These are phyloP conservation scores for Tympanuchus pallidicinctus DNA, from an alignment of 2,113 vertebrate species.

Conservation along the genomic window DNA sequence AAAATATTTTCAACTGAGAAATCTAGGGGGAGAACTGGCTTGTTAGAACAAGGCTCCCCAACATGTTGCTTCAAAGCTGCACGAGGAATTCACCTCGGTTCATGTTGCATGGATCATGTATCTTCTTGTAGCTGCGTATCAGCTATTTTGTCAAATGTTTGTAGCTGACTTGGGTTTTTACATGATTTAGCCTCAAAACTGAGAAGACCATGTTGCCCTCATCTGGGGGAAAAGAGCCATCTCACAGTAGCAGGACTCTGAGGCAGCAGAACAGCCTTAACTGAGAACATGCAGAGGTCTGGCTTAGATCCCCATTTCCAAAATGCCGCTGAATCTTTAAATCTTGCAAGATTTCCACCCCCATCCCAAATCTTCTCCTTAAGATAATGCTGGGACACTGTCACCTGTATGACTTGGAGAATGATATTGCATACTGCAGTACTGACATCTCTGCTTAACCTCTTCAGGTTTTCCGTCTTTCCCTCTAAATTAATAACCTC, in stretches of 20 bases:
- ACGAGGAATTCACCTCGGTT: not conserved
- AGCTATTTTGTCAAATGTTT: not conserved
- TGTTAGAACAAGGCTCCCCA: not conserved
- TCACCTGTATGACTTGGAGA: not conserved
- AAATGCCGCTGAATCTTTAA: not conserved
- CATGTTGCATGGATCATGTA: not conserved
- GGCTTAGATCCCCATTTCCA: not conserved
- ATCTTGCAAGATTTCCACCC: not conserved
- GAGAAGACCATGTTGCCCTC: not conserved
- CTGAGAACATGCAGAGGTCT: rapidly evolving
- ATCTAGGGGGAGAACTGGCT: not conserved
- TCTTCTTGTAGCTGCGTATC: not conserved
- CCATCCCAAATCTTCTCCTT: not conserved
- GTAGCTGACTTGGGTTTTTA: not conserved
- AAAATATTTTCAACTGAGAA: not conserved
- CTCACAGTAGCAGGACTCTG: not conserved
- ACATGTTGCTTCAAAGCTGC: not conserved
- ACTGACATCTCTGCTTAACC: not conserved
- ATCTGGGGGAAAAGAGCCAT: not conserved
- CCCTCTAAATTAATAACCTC: not conserved
- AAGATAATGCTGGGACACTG: not conserved
- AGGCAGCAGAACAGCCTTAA: not conserved
- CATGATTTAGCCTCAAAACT: not conserved
- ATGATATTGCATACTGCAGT: not conserved
- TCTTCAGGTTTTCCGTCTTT: not conserved